These are phyloP conservation scores for Drosophila mimica DNA, from an alignment of 2,888 invertebrate species.

Conservation along the genomic window DNA sequence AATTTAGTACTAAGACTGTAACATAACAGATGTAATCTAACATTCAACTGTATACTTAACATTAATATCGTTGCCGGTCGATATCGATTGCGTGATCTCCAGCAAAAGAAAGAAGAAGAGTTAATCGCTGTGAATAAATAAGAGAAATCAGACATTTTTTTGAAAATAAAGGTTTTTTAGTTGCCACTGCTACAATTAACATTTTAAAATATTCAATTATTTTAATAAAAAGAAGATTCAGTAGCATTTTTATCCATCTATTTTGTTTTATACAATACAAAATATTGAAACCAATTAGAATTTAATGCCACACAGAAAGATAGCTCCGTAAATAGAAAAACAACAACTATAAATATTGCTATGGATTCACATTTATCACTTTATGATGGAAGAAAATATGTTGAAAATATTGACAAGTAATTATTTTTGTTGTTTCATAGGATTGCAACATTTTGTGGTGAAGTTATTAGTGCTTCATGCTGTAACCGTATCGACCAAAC, in stretches of 20 bases:
- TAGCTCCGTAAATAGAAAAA: not conserved
- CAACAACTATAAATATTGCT: not conserved
- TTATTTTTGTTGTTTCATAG: not conserved
- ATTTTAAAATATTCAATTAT: not conserved
- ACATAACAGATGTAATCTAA: no score
- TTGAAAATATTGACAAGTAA: not conserved
- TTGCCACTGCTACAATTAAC: not conserved
- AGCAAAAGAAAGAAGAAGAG: no score
- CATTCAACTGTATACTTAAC: no score
- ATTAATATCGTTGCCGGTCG: no score
- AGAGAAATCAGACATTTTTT: no score
- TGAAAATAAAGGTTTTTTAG: no score
- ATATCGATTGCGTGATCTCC: no score
- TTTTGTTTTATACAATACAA: not conserved
- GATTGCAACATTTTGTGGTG: rapidly evolving
- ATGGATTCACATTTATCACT: not conserved
- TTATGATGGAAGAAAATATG: not conserved
- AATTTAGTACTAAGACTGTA: no score
- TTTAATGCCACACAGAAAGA: not conserved
- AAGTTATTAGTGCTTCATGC: not conserved
- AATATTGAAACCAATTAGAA: not conserved
- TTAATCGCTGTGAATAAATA: no score
- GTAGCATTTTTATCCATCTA: not conserved
- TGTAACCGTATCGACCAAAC: not conserved
- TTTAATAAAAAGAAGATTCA: not conserved